A percentile compares a stretch with the other conserved stretches of the same genome.
These are phyloP conservation scores for Pyralis farinalis DNA, from an alignment of 2,888 invertebrate species.

Conservation along the genomic window DNA sequence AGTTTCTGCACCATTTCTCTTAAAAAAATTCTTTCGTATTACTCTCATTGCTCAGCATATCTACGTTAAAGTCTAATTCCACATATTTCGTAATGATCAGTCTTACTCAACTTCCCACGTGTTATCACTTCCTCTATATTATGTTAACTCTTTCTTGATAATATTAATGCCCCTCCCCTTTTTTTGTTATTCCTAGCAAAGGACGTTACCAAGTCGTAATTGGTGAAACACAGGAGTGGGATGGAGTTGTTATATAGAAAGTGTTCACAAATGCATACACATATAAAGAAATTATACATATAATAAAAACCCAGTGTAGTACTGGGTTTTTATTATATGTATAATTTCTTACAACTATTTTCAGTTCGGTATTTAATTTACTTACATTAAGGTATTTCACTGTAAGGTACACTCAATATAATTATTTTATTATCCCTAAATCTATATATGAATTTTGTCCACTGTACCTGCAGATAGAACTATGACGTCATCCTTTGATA, in stretches of 20 bases:
- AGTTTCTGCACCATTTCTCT: background rate
- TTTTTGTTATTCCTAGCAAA: background rate
- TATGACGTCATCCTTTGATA: background rate
- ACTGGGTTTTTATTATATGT: background rate
- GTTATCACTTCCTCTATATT: background rate
- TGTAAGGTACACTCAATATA: background rate
- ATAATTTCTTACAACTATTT: background rate
- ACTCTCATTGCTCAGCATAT: background rate
- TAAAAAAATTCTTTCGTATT: background rate
- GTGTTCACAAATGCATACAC: background rate
- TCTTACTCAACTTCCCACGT: background rate
- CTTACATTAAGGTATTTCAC: background rate
- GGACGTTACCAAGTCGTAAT: no score
- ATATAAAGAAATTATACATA: no score
- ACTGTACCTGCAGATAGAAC: background rate
- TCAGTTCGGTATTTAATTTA: background rate
- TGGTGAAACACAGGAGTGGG: background rate
- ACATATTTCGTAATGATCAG: background rate
- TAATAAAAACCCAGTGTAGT: no score
- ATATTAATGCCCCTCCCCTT: background rate
- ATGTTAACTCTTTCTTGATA: background rate
- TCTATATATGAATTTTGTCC: background rate
- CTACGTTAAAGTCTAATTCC: background rate
- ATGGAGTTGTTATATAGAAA: background rate
- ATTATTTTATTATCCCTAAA: conserved; percentile 1